Evolutionary conservation across 2,888 invertebrate species (phyloP), one percentile per base, ranked within the genome.

Genomic region (Lathronympha strigana): DNA sequence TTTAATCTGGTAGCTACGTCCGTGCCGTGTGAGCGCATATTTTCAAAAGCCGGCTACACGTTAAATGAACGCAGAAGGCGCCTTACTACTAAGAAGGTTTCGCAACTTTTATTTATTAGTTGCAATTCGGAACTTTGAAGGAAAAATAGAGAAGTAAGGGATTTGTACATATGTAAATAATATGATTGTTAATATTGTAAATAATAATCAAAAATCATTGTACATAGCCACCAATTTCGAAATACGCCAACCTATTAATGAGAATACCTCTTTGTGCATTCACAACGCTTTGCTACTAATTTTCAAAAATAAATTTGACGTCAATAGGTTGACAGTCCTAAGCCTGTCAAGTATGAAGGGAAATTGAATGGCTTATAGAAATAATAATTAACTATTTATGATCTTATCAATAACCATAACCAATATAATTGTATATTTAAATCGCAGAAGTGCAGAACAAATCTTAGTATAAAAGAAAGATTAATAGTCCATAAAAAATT

Each of bases 11-110:
- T 72, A 4, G 69, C 67, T 4, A 70, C 72, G 4, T 68, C 67
- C 8, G 69, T 68, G 17, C 70, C 69, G 2, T 72, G 72, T 25
- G 69, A 71, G 53, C 55, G 68, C 4, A 69, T 72, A 54, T 71
- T 71, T 36, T 63, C 63, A 0, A 71, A 71, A 60, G 28, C 71
- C 0, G 69, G 72, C 6, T 28, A 60, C 15, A 68, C 68, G 31
- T 51, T 72, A 8, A 69, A 43, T 6, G 54, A 68, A 28, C 33
- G 69, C 38, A 36, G 72, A 15, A 68, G 60, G 1, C 25, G 69
- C 9, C 62, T 71, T 0, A 57, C 54, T 0, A 63, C 67, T 3
- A 50, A 36, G 33, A 69, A 72, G 63, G 64, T 70, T 2, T 49
- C 28, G 8, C 28, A 49, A 11, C 31, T 50, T 11, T 3, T 50